Percentiles rank a stretch among this genome's conserved stretches.
These are phyloP conservation scores for Acleris literana DNA, from an alignment of 2,888 invertebrate genomes.

Conservation along the genomic window DNA sequence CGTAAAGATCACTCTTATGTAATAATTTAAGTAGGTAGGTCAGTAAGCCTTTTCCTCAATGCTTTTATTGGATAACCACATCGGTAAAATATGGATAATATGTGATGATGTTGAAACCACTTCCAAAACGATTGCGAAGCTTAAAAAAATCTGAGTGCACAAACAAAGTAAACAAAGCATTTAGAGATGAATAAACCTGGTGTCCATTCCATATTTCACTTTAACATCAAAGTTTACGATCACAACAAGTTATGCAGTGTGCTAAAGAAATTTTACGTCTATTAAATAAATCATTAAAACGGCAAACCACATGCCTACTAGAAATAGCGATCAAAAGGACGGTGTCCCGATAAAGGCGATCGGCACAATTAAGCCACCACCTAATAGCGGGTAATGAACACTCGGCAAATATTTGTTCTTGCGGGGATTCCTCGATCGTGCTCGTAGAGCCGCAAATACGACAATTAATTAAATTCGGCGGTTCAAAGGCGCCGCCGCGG, in stretches of 20 bases:
- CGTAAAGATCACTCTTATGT: too few relatives aligned
- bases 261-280: neutral
- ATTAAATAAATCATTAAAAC: conserved; percentile 4
- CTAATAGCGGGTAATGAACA: conserved; percentile 80
- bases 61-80: too few relatives aligned
- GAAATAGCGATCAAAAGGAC: conserved; percentile 10
- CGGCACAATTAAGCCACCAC: conserved; percentile 66
- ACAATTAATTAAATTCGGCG: conserved; percentile 83
- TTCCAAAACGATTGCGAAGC: too few relatives aligned
- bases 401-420: conserved; percentile 81
- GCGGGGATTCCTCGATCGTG: conserved; percentile 70
- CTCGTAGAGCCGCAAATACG: conserved; percentile 72
- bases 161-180: too few relatives aligned
- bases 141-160: too few relatives aligned
- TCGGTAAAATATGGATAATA: too few relatives aligned
- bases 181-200: too few relatives aligned
- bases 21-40: too few relatives aligned
- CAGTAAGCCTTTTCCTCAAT: too few relatives aligned
- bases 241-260: neutral
- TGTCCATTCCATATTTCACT: too few relatives aligned
- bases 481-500: conserved; percentile 73
- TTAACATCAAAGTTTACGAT: neutral
- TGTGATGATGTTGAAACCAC: too few relatives aligned
- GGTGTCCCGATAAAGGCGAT: conserved; percentile 36
- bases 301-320: conserved; percentile 8